Conservation (phyloP, 2,113 vertebrate species). For the Micromys minutus region DNA sequence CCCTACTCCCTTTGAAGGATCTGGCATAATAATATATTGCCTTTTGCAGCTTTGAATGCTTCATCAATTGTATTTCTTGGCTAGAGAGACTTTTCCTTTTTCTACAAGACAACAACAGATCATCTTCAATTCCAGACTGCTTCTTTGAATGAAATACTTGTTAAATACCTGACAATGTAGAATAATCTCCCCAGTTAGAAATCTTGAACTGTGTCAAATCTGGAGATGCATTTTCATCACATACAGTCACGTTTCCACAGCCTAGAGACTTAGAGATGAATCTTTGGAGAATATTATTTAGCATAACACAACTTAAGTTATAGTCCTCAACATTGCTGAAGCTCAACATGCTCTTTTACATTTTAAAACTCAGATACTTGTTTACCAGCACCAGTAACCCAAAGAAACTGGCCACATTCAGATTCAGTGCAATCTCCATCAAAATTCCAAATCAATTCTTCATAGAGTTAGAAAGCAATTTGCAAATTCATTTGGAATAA, state of each 20-base stretch:
- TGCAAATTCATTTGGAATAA: too few relatives aligned
- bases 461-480: too few relatives aligned
- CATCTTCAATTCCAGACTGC: background rate
- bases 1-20: background rate
- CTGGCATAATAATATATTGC: background rate
- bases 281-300: background rate
- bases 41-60: background rate
- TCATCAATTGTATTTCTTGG: background rate
- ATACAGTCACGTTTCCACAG: background rate
- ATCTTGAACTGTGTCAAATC: background rate
- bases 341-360: background rate
- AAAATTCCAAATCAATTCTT: too few relatives aligned
- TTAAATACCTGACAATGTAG: background rate
- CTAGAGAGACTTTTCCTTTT: background rate
- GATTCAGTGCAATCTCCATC: too few relatives aligned
- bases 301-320: background rate
- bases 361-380: conserved; percentile 9
- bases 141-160: background rate
- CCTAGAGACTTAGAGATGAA: background rate
- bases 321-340: background rate
- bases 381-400: background rate
- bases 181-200: background rate
- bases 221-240: background rate
- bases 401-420: background rate
- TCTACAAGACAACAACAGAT: background rate